phyloP scores from a whole-genome alignment of 2,797 vertebrate genomes.

The Sternarchorhynchus goeldii region DNA sequence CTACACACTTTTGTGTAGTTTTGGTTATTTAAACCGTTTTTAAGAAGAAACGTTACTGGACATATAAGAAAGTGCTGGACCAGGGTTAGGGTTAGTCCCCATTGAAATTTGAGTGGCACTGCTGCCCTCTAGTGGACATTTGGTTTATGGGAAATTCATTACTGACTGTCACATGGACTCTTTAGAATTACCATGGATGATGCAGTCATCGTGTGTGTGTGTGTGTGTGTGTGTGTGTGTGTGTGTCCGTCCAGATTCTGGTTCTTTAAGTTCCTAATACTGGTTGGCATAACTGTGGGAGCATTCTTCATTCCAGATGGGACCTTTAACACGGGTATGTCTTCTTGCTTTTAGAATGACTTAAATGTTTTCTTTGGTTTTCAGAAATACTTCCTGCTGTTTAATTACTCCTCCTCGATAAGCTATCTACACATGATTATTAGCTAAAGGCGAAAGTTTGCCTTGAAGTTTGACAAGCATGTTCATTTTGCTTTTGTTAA shows the following conservation, averaged over 20 bases:
- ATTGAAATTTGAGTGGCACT: not conserved
- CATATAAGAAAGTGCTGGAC: not conserved
- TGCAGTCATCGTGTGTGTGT: not conserved
- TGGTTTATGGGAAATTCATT: not conserved
- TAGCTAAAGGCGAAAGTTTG: too few species aligned
- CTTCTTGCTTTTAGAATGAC: not conserved
- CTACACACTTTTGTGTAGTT: too few species aligned
- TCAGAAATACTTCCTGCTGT: slow-evolving; percentile 53
- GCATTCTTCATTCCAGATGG: slow-evolving; percentile 92
- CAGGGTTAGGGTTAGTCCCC: not conserved
- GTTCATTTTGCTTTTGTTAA: too few species aligned
- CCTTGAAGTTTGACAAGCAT: too few species aligned
- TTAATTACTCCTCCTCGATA: too few species aligned
- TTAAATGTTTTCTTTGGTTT: not conserved
- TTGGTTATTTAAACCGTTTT: too few species aligned
- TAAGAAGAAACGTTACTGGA: too few species aligned
- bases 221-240: slow-evolving; percentile 8
- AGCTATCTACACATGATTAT: too few species aligned
- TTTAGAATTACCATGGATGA: not conserved
- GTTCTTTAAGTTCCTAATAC: slow-evolving; percentile 91
- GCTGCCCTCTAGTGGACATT: slow-evolving; percentile 60
- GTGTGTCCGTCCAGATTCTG: slow-evolving; percentile 81
- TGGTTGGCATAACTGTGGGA: slow-evolving; percentile 87
- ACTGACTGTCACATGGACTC: not conserved
- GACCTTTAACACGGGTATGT: slow-evolving; percentile 79